Conservation (phyloP, 2,888 invertebrate genomes). For the Andrena hattorfiana region DNA sequence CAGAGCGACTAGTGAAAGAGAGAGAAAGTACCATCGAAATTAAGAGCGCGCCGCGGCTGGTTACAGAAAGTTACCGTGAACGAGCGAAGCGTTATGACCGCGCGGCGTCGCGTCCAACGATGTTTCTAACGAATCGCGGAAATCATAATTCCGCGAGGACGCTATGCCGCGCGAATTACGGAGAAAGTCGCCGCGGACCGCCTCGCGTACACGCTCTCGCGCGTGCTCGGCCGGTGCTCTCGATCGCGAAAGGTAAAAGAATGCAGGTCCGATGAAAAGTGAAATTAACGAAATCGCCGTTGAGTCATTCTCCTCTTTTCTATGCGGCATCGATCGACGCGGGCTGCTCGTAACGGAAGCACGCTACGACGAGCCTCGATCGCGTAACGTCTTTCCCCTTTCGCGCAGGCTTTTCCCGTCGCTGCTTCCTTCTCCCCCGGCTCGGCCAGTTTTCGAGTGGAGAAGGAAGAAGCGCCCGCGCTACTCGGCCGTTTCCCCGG, state of each 20-base stretch:
- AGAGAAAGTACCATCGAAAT: slow-evolving; percentile 61
- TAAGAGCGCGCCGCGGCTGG: slow-evolving; percentile 46
- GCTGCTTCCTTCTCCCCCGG: not conserved
- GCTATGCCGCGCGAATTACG: slow-evolving; percentile 48
- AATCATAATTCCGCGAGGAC: slow-evolving; percentile 61
- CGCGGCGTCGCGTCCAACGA: slow-evolving; percentile 46
- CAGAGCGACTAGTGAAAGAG: not conserved
- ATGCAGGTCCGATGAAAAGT: slow-evolving; percentile 50
- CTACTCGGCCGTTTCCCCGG: not conserved
- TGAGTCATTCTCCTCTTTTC: slow-evolving; percentile 9
- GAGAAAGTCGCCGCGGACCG: slow-evolving; percentile 61
- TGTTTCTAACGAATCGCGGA: slow-evolving; percentile 65
- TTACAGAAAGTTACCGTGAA: slow-evolving; percentile 55
- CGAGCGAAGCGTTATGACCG: slow-evolving; percentile 43
- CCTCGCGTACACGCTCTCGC: slow-evolving; percentile 1
- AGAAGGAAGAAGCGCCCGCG: not conserved
- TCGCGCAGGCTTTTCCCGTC: not conserved
- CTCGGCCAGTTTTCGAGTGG: not conserved
- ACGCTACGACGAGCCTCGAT: not conserved
- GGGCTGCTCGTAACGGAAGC: not conserved
- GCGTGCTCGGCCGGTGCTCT: not conserved
- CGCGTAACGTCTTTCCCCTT: not conserved
- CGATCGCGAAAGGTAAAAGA: slow-evolving; percentile 27
- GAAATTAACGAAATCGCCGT: slow-evolving; percentile 50
- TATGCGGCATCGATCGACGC: not conserved